phyloP scores from a whole-genome alignment of 2,888 invertebrate species.

The Orthonychiurus folsomi region DNA sequence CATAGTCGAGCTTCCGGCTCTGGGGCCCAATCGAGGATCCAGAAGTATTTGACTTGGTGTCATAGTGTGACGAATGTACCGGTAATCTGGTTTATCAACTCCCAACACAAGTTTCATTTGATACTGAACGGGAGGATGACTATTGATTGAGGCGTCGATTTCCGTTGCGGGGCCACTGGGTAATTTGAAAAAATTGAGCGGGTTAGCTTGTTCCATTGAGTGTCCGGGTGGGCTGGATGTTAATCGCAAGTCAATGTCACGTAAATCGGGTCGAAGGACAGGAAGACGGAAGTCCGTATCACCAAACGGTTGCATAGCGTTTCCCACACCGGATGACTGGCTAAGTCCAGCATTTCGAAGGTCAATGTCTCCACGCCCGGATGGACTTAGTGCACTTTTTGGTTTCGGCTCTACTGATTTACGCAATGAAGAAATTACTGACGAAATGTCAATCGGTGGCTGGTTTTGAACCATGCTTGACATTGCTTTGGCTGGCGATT shows the following conservation, averaged over 20 bases:
- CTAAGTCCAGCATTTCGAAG: not conserved
- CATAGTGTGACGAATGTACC: conserved; percentile 51
- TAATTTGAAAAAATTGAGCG: conserved; percentile 60
- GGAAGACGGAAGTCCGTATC: conserved; percentile 58
- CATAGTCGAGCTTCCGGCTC: conserved; percentile 9
- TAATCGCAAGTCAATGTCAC: conserved; percentile 62
- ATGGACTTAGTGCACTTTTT: not conserved
- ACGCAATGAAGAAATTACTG: conserved; percentile 34
- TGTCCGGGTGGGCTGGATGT: conserved; percentile 44
- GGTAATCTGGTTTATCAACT: conserved; percentile 60
- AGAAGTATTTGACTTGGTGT: conserved; percentile 42
- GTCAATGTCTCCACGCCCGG: conserved; percentile 11
- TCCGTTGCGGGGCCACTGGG: conserved; percentile 77
- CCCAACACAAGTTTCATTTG: conserved; percentile 53
- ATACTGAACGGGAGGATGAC: conserved; percentile 65
- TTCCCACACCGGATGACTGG: not conserved
- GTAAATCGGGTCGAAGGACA: conserved; percentile 40
- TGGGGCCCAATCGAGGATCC: conserved; percentile 60
- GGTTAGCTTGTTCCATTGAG: not conserved
- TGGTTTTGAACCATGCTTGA: conserved; percentile 17
- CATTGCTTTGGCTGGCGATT: not conserved
- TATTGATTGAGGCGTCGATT: conserved; percentile 71
- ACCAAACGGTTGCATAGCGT: conserved; percentile 44
- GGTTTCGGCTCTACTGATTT: conserved; percentile 20
- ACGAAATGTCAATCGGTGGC: conserved; percentile 26